These are phyloP conservation scores for Siphlonurus alternatus DNA, from an alignment of 2,888 invertebrate genomes.

Conservation along the genomic window DNA sequence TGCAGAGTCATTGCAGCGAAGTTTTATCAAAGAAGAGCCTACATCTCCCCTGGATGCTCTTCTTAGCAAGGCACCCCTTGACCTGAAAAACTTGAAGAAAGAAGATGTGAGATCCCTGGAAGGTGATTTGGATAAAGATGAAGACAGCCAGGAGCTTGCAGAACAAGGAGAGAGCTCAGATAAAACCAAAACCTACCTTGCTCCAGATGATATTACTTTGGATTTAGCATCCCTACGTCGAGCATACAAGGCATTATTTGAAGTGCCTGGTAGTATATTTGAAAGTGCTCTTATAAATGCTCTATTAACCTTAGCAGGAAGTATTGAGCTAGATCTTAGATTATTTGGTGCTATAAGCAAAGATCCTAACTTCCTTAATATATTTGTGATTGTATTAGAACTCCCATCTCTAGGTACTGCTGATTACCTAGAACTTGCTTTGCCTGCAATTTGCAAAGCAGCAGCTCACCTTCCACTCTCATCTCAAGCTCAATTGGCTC, in stretches of 20 bases:
- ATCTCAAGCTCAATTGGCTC: slow-evolving; percentile 63
- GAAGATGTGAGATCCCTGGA: slow-evolving; percentile 55
- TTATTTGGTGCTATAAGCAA: slow-evolving; percentile 28
- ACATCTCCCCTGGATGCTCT: slow-evolving; percentile 33
- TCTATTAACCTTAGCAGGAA: slow-evolving; percentile 50
- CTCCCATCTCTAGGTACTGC: slow-evolving; percentile 53
- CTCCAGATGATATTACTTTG: slow-evolving; percentile 29
- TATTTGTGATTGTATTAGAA: slow-evolving; percentile 60
- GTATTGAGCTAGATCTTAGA: slow-evolving; percentile 51
- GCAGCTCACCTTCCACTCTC: slow-evolving; percentile 52
- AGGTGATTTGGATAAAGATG: slow-evolving; percentile 74
- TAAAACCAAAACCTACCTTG: slow-evolving; percentile 18
- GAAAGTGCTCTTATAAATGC: slow-evolving; percentile 57
- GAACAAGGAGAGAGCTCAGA: slow-evolving; percentile 23
- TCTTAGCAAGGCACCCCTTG: slow-evolving; percentile 34
- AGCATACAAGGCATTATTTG: slow-evolving; percentile 40
- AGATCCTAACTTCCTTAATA: slow-evolving; percentile 33
- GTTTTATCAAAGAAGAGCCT: slow-evolving; percentile 39
- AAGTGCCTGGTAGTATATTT: slow-evolving; percentile 28
- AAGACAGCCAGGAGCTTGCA: slow-evolving; percentile 42
- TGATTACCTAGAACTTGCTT: slow-evolving; percentile 66
- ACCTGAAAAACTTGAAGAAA: slow-evolving; percentile 41
- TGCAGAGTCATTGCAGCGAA: slow-evolving; percentile 50
- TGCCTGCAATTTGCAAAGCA: slow-evolving; percentile 53
- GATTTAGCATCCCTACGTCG: slow-evolving; percentile 55